Conservation (phyloP, 2,888 invertebrate species). For the Oscheius myriophilus region DNA sequence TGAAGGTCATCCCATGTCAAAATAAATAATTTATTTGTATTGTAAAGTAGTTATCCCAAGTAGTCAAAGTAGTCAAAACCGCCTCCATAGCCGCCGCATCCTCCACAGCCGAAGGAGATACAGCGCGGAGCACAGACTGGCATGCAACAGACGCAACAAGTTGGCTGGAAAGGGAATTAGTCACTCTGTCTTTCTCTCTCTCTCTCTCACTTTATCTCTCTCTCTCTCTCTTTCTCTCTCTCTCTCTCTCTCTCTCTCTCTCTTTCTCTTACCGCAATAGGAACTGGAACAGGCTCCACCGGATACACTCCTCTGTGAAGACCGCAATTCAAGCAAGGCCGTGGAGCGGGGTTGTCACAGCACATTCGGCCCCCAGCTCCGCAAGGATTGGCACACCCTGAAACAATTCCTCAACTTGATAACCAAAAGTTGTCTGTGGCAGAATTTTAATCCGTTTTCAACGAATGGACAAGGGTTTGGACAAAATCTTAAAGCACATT, state of each 20-base stretch:
- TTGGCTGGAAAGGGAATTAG: neutral
- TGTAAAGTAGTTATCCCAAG: slow-evolving; percentile 3
- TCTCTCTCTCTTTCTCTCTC: neutral
- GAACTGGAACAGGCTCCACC: slow-evolving; percentile 19
- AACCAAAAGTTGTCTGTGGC: too few species aligned
- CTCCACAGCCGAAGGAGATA: slow-evolving; percentile 17
- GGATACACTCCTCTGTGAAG: slow-evolving; percentile 19
- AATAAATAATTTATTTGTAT: neutral
- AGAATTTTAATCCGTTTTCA: too few species aligned
- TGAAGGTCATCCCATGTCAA: neutral
- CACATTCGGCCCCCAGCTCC: slow-evolving; percentile 20
- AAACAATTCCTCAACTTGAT: too few species aligned
- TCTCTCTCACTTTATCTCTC: too few species aligned
- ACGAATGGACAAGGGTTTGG: too few species aligned
- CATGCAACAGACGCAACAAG: slow-evolving; percentile 30
- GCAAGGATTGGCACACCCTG: slow-evolving; percentile 26
- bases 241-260: too few species aligned
- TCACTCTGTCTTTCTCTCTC: too few species aligned
- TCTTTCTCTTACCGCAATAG: neutral
- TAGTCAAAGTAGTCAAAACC: slow-evolving; percentile 29
- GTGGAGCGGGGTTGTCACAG: slow-evolving; percentile 24
- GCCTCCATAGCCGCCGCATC: slow-evolving; percentile 14
- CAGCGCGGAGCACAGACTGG: slow-evolving; percentile 23
- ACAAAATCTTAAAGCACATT: too few species aligned
- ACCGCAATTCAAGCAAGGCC: slow-evolving; percentile 26